phyloP scores from a whole-genome alignment of 2,888 invertebrate genomes.

The Catotricha subobsoleta region DNA sequence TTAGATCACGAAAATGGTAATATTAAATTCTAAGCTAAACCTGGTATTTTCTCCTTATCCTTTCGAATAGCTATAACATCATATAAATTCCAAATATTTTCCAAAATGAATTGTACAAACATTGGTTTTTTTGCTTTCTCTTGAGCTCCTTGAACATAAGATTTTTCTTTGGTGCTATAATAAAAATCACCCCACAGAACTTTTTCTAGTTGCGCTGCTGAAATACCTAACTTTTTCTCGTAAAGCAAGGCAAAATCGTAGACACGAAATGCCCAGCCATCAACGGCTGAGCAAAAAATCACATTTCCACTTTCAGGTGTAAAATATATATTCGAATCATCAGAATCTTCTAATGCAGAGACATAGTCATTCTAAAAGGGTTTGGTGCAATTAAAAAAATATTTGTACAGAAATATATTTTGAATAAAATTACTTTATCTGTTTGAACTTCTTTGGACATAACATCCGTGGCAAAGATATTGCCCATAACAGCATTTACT shows the following conservation, averaged over 20 bases:
- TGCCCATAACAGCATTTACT: conserved; percentile 82
- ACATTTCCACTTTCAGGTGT: conserved; percentile 89
- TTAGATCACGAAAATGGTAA: not conserved
- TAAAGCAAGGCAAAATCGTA: conserved; percentile 67
- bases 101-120: conserved; percentile 80
- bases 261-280: conserved; percentile 75
- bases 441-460: conserved; percentile 48
- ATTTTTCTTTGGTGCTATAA: conserved; percentile 65
- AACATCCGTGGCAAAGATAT: conserved; percentile 68
- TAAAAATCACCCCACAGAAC: conserved; percentile 93
- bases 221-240: conserved; percentile 54
- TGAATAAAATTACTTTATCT: conserved; percentile 26
- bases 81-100: conserved; percentile 81
- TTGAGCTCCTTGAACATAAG: conserved; percentile 72
- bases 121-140: conserved; percentile 82
- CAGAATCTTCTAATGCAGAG: conserved; percentile 60
- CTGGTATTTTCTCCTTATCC: conserved; percentile 51
- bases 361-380: conserved; percentile 46
- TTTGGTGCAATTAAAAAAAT: conserved; percentile 1
- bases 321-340: conserved; percentile 82
- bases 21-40: conserved; percentile 3
- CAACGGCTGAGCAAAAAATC: conserved; percentile 85
- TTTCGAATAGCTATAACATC: conserved; percentile 59
- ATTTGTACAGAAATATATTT: conserved; percentile 16
- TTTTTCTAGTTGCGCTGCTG: conserved; percentile 49